Evolutionary conservation across 2,797 vertebrate genomes (phyloP).

Genomic region (Tamandua tetradactyla): DNA sequence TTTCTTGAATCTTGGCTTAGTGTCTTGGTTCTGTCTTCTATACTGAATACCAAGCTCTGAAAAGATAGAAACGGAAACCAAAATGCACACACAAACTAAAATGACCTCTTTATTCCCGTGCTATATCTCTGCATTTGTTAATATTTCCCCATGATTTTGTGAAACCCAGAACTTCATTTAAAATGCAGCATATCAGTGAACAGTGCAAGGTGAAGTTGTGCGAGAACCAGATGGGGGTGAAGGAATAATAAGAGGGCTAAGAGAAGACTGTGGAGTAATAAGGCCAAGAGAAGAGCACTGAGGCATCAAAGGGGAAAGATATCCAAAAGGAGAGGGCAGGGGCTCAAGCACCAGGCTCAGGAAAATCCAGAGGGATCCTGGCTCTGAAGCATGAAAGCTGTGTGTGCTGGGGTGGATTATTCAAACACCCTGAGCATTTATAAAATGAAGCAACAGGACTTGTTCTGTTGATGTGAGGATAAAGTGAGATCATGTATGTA

Average conservation of each 20-base stretch:
- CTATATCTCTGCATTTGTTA: background rate
- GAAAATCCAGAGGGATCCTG: background rate
- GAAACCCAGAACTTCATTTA: background rate
- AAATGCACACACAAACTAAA: background rate
- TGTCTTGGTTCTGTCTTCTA: background rate
- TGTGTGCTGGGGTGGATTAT: background rate
- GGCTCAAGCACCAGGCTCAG: rapidly evolving
- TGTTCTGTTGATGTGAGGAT: background rate
- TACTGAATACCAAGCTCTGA: background rate
- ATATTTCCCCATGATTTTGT: background rate
- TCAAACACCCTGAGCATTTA: background rate
- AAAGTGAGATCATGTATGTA: background rate
- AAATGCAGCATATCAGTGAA: too few species aligned
- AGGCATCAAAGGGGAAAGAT: background rate
- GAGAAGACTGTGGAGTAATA: background rate
- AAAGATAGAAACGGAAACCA: background rate
- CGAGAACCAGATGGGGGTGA: background rate
- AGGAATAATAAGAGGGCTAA: rapidly evolving
- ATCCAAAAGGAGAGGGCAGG: background rate
- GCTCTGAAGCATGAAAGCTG: background rate
- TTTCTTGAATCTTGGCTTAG: background rate
- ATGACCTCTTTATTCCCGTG: background rate
- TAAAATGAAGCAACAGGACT: background rate
- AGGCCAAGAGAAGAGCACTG: background rate
- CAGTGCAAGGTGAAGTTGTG: background rate